Percentiles rank a stretch among this genome's conserved stretches.
Conservation (phyloP, 2,888 invertebrate genomes). For the Deroplatys truncata region DNA sequence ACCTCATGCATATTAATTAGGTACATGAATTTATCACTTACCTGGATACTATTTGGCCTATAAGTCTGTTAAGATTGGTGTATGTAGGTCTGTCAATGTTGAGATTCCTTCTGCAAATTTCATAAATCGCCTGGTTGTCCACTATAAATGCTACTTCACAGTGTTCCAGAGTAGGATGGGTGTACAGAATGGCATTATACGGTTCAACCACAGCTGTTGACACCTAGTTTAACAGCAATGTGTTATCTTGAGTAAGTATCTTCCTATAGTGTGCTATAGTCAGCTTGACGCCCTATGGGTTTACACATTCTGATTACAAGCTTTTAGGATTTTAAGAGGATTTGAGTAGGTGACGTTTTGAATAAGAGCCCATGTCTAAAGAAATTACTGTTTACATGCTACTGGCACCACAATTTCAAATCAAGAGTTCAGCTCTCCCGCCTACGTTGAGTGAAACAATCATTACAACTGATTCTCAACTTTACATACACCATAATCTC, state of each 20-base stretch:
- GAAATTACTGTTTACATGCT: too few species aligned
- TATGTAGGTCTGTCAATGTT: conserved; percentile 35
- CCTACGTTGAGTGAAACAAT: too few species aligned
- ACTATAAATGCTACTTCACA: conserved; percentile 43
- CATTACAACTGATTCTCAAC: too few species aligned
- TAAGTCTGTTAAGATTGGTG: conserved; percentile 48
- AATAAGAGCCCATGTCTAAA: too few species aligned
- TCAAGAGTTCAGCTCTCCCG: too few species aligned
- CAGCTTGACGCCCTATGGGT: too few species aligned
- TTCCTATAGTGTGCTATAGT: too few species aligned
- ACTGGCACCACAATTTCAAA: too few species aligned
- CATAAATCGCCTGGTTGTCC: conserved; percentile 42
- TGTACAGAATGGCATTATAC: conserved; percentile 42
- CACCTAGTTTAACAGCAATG: conserved; percentile 40
- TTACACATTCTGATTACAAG: too few species aligned
- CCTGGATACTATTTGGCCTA: conserved; percentile 40
- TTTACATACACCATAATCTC: too few species aligned
- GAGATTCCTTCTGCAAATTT: conserved; percentile 58
- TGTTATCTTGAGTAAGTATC: background rate
- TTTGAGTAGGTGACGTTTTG: too few species aligned
- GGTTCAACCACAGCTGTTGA: conserved; percentile 43
- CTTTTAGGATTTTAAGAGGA: too few species aligned
- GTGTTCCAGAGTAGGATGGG: conserved; percentile 42
- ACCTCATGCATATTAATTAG: background rate
- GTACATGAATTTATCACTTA: background rate